phyloP scores from a whole-genome alignment of 2,113 vertebrate genomes.

The Phocoena sinus region DNA sequence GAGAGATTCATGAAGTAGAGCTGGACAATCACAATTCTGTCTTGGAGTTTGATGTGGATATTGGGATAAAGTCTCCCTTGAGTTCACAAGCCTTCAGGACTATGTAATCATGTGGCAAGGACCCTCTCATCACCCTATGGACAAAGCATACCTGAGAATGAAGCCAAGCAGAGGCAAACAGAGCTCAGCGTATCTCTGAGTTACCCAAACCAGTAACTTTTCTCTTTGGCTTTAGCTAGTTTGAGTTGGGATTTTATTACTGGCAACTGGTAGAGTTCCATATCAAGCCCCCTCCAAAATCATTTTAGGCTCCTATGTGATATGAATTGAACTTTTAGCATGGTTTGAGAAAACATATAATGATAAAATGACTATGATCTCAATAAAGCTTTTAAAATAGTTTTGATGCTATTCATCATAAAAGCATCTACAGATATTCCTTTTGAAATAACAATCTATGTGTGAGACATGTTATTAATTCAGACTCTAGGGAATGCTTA shows the following conservation, averaged over 20 bases:
- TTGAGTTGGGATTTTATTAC: neutral
- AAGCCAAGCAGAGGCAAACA: neutral
- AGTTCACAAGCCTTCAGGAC: neutral
- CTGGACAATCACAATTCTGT: neutral
- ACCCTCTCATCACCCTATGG: neutral
- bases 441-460: neutral
- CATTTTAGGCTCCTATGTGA: neutral
- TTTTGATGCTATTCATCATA: neutral
- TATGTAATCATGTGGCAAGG: neutral
- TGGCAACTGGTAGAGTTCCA: neutral
- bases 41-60: neutral
- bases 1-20: neutral
- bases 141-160: neutral
- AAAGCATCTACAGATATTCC: neutral
- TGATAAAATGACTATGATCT: conserved; percentile 1
- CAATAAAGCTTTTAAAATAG: conserved; percentile 16
- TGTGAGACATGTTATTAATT: neutral
- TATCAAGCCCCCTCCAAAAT: neutral
- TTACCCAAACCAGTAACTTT: neutral
- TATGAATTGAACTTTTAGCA: neutral
- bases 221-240: neutral
- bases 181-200: neutral
- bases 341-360: conserved; percentile 21
- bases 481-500: neutral
- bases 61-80: neutral